A percentile compares a stretch with the other conserved stretches of the same genome.
Conservation (phyloP, 1,140 invertebrate species). For the Drosophila paulistorum region DNA sequence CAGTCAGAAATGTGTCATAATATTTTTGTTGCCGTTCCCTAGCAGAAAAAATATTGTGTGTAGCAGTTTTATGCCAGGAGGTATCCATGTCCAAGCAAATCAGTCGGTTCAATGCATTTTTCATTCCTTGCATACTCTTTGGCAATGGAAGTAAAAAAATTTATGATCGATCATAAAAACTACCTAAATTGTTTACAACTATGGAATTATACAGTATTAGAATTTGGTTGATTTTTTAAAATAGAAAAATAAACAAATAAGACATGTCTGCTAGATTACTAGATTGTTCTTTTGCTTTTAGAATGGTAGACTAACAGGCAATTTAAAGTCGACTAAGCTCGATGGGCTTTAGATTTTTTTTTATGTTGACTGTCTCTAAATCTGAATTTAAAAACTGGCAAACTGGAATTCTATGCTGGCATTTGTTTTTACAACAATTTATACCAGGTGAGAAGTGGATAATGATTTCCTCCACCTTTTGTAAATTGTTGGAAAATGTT, state of each 20-base stretch:
- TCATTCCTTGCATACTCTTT: neutral
- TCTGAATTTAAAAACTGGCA: too few species aligned
- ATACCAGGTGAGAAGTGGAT: constrained; percentile 14
- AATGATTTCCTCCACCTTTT: constrained; percentile 17
- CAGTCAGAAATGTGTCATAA: constrained; percentile 44
- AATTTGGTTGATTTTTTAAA: too few species aligned
- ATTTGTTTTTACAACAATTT: constrained; percentile 48
- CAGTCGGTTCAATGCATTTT: constrained; percentile 47
- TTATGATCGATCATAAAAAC: neutral
- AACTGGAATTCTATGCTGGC: constrained; percentile 1
- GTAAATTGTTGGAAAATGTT: constrained; percentile 39
- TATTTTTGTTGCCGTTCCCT: constrained; percentile 9
- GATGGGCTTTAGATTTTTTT: too few species aligned
- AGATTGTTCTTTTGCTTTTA: too few species aligned
- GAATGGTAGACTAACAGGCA: neutral
- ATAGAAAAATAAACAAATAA: too few species aligned
- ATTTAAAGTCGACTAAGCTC: neutral
- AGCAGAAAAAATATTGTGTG: neutral
- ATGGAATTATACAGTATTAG: too few species aligned
- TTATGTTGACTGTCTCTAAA: constrained; percentile 4
- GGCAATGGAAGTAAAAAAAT: neutral
- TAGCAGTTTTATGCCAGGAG: neutral
- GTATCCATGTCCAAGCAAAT: constrained; percentile 38
- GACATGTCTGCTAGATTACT: too few species aligned
- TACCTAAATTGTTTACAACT: too few species aligned